phyloP scores from a whole-genome alignment of 2,888 invertebrate species.

The Criorhina ranunculi region DNA sequence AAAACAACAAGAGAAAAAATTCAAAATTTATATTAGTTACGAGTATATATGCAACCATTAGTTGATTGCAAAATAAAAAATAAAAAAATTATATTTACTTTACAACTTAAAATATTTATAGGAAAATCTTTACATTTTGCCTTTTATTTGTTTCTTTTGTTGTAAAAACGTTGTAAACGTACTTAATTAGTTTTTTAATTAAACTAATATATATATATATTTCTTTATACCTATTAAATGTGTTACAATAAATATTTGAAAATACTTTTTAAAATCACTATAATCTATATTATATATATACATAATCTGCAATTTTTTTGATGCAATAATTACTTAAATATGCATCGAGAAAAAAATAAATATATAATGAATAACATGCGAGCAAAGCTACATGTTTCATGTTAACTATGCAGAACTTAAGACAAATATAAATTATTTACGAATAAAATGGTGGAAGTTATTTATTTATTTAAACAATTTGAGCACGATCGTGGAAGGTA shows the following conservation, averaged over 20 bases:
- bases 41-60: conserved; percentile 20
- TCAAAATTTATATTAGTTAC: conserved; percentile 34
- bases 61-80: conserved; percentile 25
- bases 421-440: conserved; percentile 75
- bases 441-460: conserved; percentile 27
- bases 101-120: conserved; percentile 29
- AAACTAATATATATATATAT: conserved; percentile 38
- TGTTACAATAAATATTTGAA: conserved; percentile 63
- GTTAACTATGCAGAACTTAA: conserved; percentile 67
- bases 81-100: conserved; percentile 47
- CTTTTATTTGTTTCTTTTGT: conserved; percentile 5
- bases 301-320: conserved; percentile 70
- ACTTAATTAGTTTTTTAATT: conserved; percentile 59
- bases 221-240: conserved; percentile 69
- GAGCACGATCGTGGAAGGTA: too few species aligned
- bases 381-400: conserved; percentile 44
- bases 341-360: conserved; percentile 41
- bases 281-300: conserved; percentile 54
- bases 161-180: conserved; percentile 51
- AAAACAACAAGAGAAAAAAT: conserved; percentile 24
- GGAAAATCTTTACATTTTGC: conserved; percentile 25
- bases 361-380: conserved; percentile 8
- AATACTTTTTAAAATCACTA: conserved; percentile 65
- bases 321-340: conserved; percentile 51
- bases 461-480: background rate